phyloP scores from a whole-genome alignment of 1,140 invertebrate species.

The Papilio glaucus region DNA sequence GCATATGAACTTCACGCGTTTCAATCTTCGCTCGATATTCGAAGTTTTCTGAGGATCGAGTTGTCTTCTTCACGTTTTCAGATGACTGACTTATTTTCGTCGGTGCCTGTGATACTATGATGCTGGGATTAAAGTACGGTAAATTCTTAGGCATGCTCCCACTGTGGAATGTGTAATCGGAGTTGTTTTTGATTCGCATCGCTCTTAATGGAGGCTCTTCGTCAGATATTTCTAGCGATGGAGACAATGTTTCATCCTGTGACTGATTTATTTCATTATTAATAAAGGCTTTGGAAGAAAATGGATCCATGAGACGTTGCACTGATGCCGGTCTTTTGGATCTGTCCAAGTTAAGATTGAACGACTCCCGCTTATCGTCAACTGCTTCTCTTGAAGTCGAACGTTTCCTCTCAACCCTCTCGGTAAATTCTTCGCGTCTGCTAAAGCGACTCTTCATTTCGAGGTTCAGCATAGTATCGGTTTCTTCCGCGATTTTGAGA shows the following conservation, averaged over 20 bases:
- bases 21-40: slow-evolving; percentile 68
- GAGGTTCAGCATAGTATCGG: slow-evolving; percentile 74
- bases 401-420: slow-evolving; percentile 65
- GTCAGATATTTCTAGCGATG: slow-evolving; percentile 60
- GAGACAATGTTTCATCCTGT: slow-evolving; percentile 60
- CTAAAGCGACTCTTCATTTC: slow-evolving; percentile 73
- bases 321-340: slow-evolving; percentile 70
- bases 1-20: slow-evolving; percentile 45
- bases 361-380: slow-evolving; percentile 70
- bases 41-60: slow-evolving; percentile 62
- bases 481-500: slow-evolving; percentile 81
- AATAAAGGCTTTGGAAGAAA: slow-evolving; percentile 73
- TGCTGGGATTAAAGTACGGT: slow-evolving; percentile 71
- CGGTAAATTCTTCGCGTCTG: slow-evolving; percentile 69
- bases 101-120: slow-evolving; percentile 61
- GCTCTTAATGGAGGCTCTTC: slow-evolving; percentile 62
- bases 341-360: slow-evolving; percentile 67
- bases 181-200: slow-evolving; percentile 64
- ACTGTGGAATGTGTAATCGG: slow-evolving; percentile 70
- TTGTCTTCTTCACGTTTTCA: slow-evolving; percentile 71
- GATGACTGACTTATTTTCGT: slow-evolving; percentile 64
- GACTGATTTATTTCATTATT: slow-evolving; percentile 62
- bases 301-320: slow-evolving; percentile 71
- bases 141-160: slow-evolving; percentile 77
- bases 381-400: slow-evolving; percentile 69